Base-by-base conservation (phyloP, 2,797 vertebrate species). In the Urophycis tenuis region DNA sequence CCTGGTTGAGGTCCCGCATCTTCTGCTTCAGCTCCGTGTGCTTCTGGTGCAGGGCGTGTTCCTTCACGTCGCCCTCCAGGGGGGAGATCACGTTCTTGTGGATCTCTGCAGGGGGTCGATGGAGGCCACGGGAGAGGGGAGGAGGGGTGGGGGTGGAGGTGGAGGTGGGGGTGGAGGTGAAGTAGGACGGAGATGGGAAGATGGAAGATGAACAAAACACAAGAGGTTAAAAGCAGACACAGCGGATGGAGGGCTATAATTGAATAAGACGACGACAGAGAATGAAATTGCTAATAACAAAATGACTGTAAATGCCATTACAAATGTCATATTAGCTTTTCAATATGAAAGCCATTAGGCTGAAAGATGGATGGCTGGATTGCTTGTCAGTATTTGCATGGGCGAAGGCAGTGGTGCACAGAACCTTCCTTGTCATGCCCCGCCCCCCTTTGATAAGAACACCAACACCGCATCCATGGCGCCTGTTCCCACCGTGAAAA, bases 81-180 rank as follows among this genome's bases (percentile, higher is more conserved):
- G 96, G 93, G n/a, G 91, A 91, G 80, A 98, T 95, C 76, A 92
- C 89, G 3, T 99, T 99, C 86, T 97, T 95, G 80, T 96, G 95
- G 29, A 92, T 88, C 81, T 98, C 97, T 97, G 34, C 19, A 14
- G 15, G 60, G 30, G 31, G n/a, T n/a, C 22, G 2, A 9, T 22
- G 25, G 22, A 11, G 0, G 7, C 33, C 10, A 30, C 2, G 9
- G 11, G 2, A n/a, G 33, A 10, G 9, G 53, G n/a, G 71, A 74
- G 76, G 25, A 9, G 73, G 22, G 0, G 5, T 5, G 29, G 17
- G 15, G 19, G 78, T 14, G 3, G 60, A 45, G 76, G 7, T 73
- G 1, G 5, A 79, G 71, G 31, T 73, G 17, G 1, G 34, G 34
- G 76, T 10, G 14, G 39, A 14, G n/a, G n/a, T n/a, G n/a, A n/a